These are phyloP conservation scores for Pissodes strobi DNA, from an alignment of 1,140 invertebrate species.

Conservation along the genomic window DNA sequence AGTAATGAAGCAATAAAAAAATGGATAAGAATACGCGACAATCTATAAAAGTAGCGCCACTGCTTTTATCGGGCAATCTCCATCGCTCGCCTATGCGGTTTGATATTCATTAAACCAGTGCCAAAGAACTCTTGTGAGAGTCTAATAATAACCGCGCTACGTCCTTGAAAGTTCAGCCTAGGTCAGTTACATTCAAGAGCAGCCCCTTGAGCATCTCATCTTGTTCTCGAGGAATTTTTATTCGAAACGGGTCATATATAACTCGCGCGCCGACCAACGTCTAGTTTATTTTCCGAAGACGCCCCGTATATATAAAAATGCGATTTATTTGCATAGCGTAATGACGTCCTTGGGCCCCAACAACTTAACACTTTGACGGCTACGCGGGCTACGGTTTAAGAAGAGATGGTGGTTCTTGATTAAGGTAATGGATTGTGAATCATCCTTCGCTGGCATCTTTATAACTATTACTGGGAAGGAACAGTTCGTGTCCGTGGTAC, in stretches of 20 bases:
- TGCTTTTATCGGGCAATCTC: constrained; percentile 18
- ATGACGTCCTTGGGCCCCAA: constrained; percentile 16
- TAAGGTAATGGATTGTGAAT: constrained; percentile 20
- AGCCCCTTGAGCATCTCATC: constrained; percentile 9
- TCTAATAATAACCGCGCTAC: constrained; percentile 33
- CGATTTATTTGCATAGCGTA: constrained; percentile 22
- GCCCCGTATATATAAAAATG: constrained; percentile 17
- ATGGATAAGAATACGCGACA: constrained; percentile 12
- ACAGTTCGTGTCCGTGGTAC: not conserved
- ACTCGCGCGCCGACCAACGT: not conserved
- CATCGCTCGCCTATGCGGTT: constrained; percentile 19
- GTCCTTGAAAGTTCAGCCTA: constrained; percentile 39
- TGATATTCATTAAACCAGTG: constrained; percentile 36
- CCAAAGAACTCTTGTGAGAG: constrained; percentile 13
- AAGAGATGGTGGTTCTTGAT: constrained; percentile 12
- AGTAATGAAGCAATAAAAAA: constrained; percentile 13
- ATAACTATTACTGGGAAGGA: not conserved
- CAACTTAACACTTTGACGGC: constrained; percentile 15
- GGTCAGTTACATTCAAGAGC: constrained; percentile 34
- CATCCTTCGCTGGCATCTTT: constrained; percentile 16
- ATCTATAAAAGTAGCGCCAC: constrained; percentile 25
- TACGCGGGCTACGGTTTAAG: not conserved
- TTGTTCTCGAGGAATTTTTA: constrained; percentile 19
- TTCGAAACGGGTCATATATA: not conserved
- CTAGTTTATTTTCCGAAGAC: not conserved